phyloP scores from a whole-genome alignment of 2,888 invertebrate species.

The Peribatodes rhomboidaria region DNA sequence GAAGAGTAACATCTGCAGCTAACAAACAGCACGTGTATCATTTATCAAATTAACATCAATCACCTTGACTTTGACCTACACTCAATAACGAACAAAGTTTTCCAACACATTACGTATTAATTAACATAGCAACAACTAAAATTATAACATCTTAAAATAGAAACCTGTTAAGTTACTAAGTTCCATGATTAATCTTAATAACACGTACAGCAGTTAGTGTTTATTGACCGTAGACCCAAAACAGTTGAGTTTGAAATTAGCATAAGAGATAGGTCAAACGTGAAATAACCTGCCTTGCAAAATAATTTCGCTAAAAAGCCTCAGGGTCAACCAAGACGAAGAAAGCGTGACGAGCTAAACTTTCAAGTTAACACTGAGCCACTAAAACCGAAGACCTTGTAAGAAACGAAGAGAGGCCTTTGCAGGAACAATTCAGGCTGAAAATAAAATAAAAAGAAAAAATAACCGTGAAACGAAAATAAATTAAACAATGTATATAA shows the following conservation, averaged over 20 bases:
- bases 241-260: neutral
- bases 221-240: conserved; percentile 5
- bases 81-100: conserved; percentile 34
- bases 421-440: no score
- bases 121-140: conserved; percentile 14
- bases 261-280: conserved; percentile 17
- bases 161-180: conserved; percentile 28
- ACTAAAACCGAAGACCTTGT: no score
- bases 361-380: no score
- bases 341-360: no score
- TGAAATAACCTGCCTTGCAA: neutral
- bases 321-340: no score
- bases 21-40: no score
- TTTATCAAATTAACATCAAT: conserved; percentile 28
- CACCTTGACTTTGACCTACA: conserved; percentile 46
- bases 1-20: no score
- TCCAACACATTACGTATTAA: conserved; percentile 15
- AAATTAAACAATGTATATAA: neutral
- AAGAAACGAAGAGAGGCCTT: no score
- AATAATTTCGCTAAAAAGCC: no score
- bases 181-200: conserved; percentile 21
- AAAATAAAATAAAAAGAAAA: no score
- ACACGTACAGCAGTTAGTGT: neutral
- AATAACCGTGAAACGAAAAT: neutral
- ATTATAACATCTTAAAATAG: conserved; percentile 34